Evolutionary conservation across 2,113 vertebrate genomes (phyloP).

Genomic region (Calyptommatus sinebrachiatus): DNA sequence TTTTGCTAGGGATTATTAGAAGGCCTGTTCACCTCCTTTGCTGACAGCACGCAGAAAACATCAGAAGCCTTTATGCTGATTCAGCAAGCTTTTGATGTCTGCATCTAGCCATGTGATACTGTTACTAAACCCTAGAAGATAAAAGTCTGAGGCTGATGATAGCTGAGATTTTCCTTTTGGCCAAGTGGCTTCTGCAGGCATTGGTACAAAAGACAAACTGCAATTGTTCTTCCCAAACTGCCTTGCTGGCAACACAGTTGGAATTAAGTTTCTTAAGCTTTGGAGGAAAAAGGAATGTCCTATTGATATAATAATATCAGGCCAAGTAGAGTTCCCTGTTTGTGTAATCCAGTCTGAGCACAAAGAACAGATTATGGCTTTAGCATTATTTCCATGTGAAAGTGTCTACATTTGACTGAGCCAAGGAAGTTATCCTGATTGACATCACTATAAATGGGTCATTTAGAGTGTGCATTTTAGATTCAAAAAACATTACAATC

Average conservation of each 20-base stretch:
- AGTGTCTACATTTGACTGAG: conserved; percentile 55
- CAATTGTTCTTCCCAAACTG: conserved; percentile 49
- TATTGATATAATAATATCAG: conserved; percentile 68
- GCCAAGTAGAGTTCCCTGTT: conserved; percentile 63
- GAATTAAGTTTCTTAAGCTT: conserved; percentile 61
- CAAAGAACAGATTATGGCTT: conserved; percentile 55
- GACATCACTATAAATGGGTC: conserved; percentile 58
- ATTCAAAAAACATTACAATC: conserved; percentile 27
- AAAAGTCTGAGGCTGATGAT: not conserved
- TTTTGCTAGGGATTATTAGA: not conserved
- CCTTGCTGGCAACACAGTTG: conserved; percentile 54
- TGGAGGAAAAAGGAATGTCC: conserved; percentile 56
- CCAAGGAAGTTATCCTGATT: conserved; percentile 63
- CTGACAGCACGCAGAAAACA: accelerated
- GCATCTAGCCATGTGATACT: not conserved
- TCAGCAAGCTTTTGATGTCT: not conserved
- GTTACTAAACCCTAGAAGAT: not conserved
- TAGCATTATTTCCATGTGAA: conserved; percentile 64
- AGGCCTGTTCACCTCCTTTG: not conserved
- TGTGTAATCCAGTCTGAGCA: conserved; percentile 64
- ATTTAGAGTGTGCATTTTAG: conserved; percentile 32
- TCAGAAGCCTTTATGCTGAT: not conserved
- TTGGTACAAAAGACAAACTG: conserved; percentile 30
- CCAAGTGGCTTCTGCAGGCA: not conserved
- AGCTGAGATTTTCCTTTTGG: conserved; percentile 17